Evolutionary conservation across 2,113 vertebrate genomes (phyloP), one percentile per base, ranked within the genome.

Genomic region (Ceyx melanurus): DNA sequence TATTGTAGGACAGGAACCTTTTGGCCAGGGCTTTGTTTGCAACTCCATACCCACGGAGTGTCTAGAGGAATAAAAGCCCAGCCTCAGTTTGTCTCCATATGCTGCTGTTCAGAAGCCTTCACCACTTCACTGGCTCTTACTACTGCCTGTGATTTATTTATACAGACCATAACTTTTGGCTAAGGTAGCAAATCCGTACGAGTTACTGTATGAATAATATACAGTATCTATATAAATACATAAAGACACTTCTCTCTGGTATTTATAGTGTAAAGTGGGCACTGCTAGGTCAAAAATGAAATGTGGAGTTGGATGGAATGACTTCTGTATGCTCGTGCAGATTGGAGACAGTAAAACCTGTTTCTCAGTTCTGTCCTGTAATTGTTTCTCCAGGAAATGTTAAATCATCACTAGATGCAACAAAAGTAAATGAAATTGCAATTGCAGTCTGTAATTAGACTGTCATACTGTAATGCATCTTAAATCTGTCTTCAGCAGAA

Each of bases 381-480:
- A 91, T 93, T 95, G 92, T 96, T 94, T 96, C 68, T 89, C 7
- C 67, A 31, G 82, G 61, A 94, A 91, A 81, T 81, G 75, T 92
- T 89, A 80, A 85, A 29, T 45, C 60, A 53, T 91, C 92, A 64
- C 7, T 46, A 86, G 92, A 86, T 77, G 82, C 72, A 86, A 72
- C 65, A 92, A 68, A 88, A 94, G 72, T 86, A 92, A 95, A 92
- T 82, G 79, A 92, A 95, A 92, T 88, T 92, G 92, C 91, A 96
- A 88, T 91, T 91, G 85, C 82, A 80, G 76, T 48, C 76, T 83
- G 84, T 96, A 94, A 94, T 96, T 95, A 95, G 82, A 74, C 51
- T 95, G 96, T 81, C 91, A 86, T 91, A 75, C 40, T 86, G 82
- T 68, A 95, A 92, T 8, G 21, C 65, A 78, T 96, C 89, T 93